A percentile compares a stretch with the other conserved stretches of the same genome.
Evolutionary conservation across 2,888 invertebrate genomes (phyloP).

Genomic region (Dysmachus trigonus): DNA sequence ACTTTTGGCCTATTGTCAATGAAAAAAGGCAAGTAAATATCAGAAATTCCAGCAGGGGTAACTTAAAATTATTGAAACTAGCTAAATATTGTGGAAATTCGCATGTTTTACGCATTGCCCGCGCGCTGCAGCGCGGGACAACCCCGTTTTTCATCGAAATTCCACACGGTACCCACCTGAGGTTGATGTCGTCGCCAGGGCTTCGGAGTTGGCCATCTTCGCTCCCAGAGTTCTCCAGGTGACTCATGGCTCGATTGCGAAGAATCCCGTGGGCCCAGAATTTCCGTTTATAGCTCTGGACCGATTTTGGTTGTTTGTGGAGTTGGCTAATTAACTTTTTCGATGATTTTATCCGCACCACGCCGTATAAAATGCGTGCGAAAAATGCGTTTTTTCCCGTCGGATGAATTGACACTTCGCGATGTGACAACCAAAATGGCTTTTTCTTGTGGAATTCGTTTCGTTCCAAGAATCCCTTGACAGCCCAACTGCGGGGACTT

Average conservation of each 20-base stretch:
- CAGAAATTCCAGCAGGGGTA: slow-evolving; percentile 57
- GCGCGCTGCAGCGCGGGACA: background rate
- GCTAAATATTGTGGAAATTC: slow-evolving; percentile 8
- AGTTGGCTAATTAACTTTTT: background rate
- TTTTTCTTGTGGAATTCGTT: background rate
- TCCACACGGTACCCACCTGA: slow-evolving; percentile 63
- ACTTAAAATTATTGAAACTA: slow-evolving; percentile 37
- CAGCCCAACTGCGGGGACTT: background rate
- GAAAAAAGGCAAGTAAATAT: slow-evolving; percentile 64
- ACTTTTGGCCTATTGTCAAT: slow-evolving; percentile 65
- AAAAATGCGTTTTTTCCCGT: slow-evolving; percentile 5
- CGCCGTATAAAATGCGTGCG: background rate
- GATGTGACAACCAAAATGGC: slow-evolving; percentile 15
- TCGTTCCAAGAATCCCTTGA: background rate
- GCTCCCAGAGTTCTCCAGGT: slow-evolving; percentile 66
- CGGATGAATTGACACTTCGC: background rate
- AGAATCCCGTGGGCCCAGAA: background rate
- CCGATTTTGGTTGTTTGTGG: background rate
- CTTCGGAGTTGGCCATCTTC: slow-evolving; percentile 88
- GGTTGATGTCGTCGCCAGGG: slow-evolving; percentile 69
- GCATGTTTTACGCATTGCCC: background rate
- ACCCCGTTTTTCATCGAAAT: slow-evolving; percentile 28
- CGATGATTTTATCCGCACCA: background rate
- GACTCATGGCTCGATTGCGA: slow-evolving; percentile 48
- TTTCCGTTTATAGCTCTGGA: background rate